Base-by-base conservation (phyloP, 2,888 invertebrate species). In the Trachelus troglodyta region DNA sequence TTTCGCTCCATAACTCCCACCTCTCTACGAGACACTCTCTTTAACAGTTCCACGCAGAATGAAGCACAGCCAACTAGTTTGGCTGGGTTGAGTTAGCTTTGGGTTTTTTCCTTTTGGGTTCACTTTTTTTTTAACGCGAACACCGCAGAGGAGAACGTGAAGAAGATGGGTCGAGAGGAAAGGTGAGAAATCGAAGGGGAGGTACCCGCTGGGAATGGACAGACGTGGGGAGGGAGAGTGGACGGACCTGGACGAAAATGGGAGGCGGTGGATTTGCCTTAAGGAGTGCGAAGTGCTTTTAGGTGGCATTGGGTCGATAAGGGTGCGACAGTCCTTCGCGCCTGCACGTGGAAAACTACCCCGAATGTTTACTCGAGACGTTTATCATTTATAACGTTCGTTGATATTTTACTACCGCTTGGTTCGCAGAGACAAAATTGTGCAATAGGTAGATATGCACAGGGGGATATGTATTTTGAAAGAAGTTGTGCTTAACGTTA, bases 261-360 rank as follows among this genome's bases (percentile, higher is more conserved):
- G 12, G 71, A 12, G 71, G 4, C 71, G 15, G 71, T 71, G 71
- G 71, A 71, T 71, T 71, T 71, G 71, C 30, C 71, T 12, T 34
- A 34, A 71, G 71, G 15, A 71, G 31, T 31, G 12, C 11, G 71
- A 71, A 71, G 71, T 35, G 35, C 74, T 74, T 74, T 34, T 34
- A 34, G 74, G 35, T 33, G 74, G 12, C 74, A n/a, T 11, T 34
- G 74, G 74, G 74, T 74, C 74, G 74, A 74, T 74, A 74, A 74
- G 35, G 74, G 74, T 71, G 37, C 74, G 74, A 74, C 23, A 12
- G 34, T 35, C n/a, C n/a, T 74, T 74, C 74, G 74, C 74, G 35
- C 35, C 74, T 34, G 35, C 35, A 74, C 74, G 23, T 74, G 6
- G 35, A 74, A 74, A 74, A 34, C 74, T 34, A 74, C 35, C 74